Conservation (phyloP, 2,797 vertebrate genomes). For the Heterohyrax brucei region DNA sequence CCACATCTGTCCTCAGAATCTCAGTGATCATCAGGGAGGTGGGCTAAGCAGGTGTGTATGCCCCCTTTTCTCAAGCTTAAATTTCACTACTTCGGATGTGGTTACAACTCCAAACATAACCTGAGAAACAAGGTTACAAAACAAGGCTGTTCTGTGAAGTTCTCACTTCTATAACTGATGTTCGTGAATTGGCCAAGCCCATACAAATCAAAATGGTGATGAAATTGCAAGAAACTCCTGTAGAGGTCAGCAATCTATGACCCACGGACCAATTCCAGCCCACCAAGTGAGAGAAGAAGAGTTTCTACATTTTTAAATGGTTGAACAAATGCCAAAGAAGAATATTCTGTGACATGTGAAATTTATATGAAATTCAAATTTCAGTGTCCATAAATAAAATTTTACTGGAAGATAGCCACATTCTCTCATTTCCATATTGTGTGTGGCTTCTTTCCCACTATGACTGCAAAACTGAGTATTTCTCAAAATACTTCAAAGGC, state of each 20-base stretch:
- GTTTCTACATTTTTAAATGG: not conserved
- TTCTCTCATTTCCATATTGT: conserved; percentile 34
- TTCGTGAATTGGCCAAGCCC: conserved; percentile 63
- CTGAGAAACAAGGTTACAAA: conserved; percentile 22
- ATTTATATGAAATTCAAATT: conserved; percentile 65
- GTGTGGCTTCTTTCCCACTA: conserved; percentile 48
- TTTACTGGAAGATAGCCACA: conserved; percentile 49
- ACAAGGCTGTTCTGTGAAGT: conserved; percentile 36
- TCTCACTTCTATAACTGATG: conserved; percentile 55
- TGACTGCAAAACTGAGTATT: not conserved
- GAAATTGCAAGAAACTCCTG: conserved; percentile 61
- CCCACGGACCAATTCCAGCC: not conserved
- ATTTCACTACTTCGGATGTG: conserved; percentile 22
- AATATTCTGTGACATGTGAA: conserved; percentile 24
- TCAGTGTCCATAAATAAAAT: conserved; percentile 64
- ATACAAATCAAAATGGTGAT: not conserved
- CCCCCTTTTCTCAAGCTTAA: not conserved
- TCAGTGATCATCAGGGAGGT: not conserved
- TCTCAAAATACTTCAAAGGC: not conserved
- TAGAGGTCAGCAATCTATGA: not conserved
- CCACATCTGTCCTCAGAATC: not conserved
- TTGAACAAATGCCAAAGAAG: conserved; percentile 9
- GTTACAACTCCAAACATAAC: conserved; percentile 45
- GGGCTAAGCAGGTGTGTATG: not conserved
- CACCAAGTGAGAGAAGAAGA: not conserved